Base-by-base conservation (phyloP, 1,140 invertebrate genomes). In the Drosophila mauritiana region DNA sequence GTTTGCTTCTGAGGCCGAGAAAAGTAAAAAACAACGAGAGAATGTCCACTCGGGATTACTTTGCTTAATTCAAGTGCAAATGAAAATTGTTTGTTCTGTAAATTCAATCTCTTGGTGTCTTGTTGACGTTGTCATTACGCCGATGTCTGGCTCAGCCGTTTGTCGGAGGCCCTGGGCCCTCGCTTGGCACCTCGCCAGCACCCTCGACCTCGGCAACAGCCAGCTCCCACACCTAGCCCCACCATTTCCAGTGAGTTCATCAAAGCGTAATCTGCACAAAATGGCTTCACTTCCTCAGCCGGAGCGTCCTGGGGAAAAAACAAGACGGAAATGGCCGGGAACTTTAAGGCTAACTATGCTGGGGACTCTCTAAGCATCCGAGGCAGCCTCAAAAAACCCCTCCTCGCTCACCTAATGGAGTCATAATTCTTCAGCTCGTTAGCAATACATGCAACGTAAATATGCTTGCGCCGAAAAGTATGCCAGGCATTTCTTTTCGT, bases 61-160 rank as follows among this genome's bases (percentile, higher is more conserved):
- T 88, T 88, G 83, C 84, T 83, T 88, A 88, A 88, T 89, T 88
- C 84, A 88, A 88, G 79, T 88, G 83, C 83, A 88, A 88, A 88
- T 88, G 83, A 88, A 88, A 88, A 88, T 81, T 89, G 83, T 88
- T 88, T 88, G 84, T 88, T 88, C 76, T 82, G 83, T 83, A 88
- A 89, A 89, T 88, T 88, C 79, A 89, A 88, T 89, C 83, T 88
- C 84, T 78, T 70, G 68, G 79, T 70, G 74, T 81, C 79, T 62
- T 82, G 79, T 81, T 81, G 79, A 81, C 79, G 79, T 81, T 81
- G 79, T 81, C 79, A 81, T 81, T 81, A 81, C 67, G 79, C 69
- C 73, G 52, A 34, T 57, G 67, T 59, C 63, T 65, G 63, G 49
- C 64, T 48, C 37, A 39, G 31, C 61, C 45, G 51, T 27, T 45